These are phyloP conservation scores for Antedon mediterranea DNA, from an alignment of 53 echinoderm and acorn worm species.

Conservation along the genomic window DNA sequence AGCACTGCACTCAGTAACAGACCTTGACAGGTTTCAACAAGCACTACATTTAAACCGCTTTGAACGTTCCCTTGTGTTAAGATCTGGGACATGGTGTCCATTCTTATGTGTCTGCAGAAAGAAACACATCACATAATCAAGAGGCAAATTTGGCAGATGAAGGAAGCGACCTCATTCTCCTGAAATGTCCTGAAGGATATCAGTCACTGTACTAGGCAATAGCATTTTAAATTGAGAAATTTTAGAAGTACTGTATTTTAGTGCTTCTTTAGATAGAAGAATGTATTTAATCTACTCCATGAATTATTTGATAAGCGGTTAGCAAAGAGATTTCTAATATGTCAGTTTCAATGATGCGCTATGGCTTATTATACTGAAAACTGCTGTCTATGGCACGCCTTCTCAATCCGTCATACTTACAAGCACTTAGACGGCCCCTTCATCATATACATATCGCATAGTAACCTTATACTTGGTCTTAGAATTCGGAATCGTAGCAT, in stretches of 20 bases:
- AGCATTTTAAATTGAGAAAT: too few relatives aligned
- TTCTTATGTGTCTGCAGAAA: conserved; percentile 44
- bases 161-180: too few relatives aligned
- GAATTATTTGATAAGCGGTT: too few relatives aligned
- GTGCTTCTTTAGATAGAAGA: too few relatives aligned
- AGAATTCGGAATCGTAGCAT: conserved; percentile 60
- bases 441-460: conserved; percentile 56
- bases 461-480: conserved; percentile 52
- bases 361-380: too few relatives aligned
- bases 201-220: too few relatives aligned
- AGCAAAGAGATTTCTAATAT: too few relatives aligned
- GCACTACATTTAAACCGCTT: conserved; percentile 58
- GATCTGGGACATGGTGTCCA: conserved; percentile 74
- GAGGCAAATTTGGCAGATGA: not conserved
- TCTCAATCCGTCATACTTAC: conserved; percentile 22
- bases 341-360: too few relatives aligned
- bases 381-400: too few relatives aligned
- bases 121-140: not conserved
- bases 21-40: conserved; percentile 80
- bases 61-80: conserved; percentile 62
- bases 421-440: conserved; percentile 49
- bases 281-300: too few relatives aligned
- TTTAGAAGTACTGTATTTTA: too few relatives aligned
- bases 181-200: too few relatives aligned
- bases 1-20: conserved; percentile 63